Percentiles rank a stretch among this genome's conserved stretches.
phyloP scores from a whole-genome alignment of 1,140 invertebrate species.

The Stegodyphus mimosarum region DNA sequence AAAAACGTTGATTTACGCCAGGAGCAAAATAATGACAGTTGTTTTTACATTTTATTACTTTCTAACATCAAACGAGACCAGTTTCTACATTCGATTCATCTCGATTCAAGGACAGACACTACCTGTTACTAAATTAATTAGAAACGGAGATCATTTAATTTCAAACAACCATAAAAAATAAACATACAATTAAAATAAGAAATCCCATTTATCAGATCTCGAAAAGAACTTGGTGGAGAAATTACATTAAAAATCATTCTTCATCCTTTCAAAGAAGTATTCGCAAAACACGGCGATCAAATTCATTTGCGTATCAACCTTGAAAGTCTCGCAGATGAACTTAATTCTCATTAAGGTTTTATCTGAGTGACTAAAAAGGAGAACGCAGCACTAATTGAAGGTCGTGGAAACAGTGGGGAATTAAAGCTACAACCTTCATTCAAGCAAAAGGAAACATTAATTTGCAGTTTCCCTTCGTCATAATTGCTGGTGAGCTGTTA shows the following conservation, averaged over 20 bases:
- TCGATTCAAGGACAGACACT: neutral
- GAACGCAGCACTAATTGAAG: constrained; percentile 34
- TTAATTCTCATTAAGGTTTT: constrained; percentile 55
- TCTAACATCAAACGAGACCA: neutral
- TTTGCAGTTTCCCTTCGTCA: constrained; percentile 51
- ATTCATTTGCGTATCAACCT: constrained; percentile 17
- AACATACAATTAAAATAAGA: neutral
- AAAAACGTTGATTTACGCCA: no score
- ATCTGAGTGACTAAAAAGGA: constrained; percentile 30
- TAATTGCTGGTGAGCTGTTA: constrained; percentile 48
- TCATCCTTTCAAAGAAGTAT: no score
- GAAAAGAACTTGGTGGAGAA: neutral
- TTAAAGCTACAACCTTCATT: constrained; percentile 6
- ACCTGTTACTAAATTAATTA: no score
- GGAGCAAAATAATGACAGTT: no score
- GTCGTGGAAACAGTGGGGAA: constrained; percentile 23
- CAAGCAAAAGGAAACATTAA: constrained; percentile 29
- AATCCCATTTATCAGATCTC: no score
- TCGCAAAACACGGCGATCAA: neutral
- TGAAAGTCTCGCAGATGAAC: constrained; percentile 22
- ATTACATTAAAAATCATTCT: neutral
- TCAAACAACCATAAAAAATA: neutral
- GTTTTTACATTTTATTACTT: no score
- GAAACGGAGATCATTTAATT: neutral
- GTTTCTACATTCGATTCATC: neutral